A percentile compares a stretch with the other conserved stretches of the same genome.
These are phyloP conservation scores for Hololepta plana DNA, from an alignment of 2,888 invertebrate genomes.

Conservation along the genomic window DNA sequence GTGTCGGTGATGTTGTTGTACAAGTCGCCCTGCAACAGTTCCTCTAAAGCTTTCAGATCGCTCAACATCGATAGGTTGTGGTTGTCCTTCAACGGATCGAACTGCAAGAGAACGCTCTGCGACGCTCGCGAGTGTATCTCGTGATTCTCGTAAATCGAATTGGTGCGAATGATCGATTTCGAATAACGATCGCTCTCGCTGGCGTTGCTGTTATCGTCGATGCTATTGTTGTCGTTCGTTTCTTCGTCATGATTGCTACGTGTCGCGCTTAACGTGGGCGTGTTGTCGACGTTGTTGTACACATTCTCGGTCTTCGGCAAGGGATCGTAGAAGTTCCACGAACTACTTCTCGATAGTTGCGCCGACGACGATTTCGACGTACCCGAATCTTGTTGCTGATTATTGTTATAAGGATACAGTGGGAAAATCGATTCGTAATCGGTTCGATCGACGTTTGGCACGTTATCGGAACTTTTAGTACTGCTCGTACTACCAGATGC, in stretches of 20 bases:
- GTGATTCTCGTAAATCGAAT: background rate
- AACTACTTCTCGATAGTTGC: conserved; percentile 27
- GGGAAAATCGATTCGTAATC: conserved; percentile 30
- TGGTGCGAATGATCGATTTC: conserved; percentile 18
- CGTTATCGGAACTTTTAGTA: conserved; percentile 20
- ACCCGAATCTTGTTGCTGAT: too few species aligned
- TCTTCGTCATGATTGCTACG: conserved; percentile 5
- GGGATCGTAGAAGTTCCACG: conserved; percentile 34
- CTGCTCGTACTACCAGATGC: conserved; percentile 22
- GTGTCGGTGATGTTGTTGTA: conserved; percentile 37
- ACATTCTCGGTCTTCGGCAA: conserved; percentile 12
- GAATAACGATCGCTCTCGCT: conserved; percentile 3
- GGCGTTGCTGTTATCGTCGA: conserved; percentile 6
- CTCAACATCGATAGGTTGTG: conserved; percentile 29
- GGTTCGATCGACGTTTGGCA: conserved; percentile 8
- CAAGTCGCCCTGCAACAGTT: conserved; percentile 48
- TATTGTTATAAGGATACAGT: conserved; percentile 18
- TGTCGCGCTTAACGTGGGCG: conserved; percentile 15
- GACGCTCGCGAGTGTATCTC: conserved; percentile 15
- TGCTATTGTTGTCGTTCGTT: conserved; percentile 3
- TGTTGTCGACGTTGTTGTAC: conserved; percentile 18
- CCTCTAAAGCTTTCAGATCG: conserved; percentile 43
- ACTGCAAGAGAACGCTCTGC: conserved; percentile 51
- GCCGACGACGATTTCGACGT: too few species aligned
- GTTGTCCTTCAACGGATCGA: conserved; percentile 39